phyloP scores from a whole-genome alignment of 2,888 invertebrate genomes.

The Nomada goodeniana region DNA sequence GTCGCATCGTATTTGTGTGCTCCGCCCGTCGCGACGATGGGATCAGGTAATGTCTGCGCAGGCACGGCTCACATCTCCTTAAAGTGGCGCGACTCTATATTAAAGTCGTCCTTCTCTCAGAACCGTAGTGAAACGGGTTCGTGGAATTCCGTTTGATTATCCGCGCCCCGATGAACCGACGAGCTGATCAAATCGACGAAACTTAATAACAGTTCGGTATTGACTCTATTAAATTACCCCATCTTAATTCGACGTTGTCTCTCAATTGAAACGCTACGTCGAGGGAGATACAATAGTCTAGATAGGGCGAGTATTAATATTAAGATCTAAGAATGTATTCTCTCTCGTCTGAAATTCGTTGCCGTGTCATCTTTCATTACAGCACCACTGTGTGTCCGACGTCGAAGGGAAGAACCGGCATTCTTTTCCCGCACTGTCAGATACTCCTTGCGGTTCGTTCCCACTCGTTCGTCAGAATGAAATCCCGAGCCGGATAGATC shows the following conservation, averaged over 20 bases:
- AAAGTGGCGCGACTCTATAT: slow-evolving; percentile 34
- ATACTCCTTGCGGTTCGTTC: not conserved
- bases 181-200: not conserved
- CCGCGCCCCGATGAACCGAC: not conserved
- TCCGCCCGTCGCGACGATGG: not conserved
- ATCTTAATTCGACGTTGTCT: too few relatives aligned
- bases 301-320: too few relatives aligned
- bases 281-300: too few relatives aligned
- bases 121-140: not conserved
- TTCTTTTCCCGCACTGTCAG: not conserved
- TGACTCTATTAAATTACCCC: not conserved
- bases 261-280: too few relatives aligned
- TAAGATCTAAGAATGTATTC: too few relatives aligned
- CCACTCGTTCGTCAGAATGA: not conserved
- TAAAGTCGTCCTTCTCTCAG: slow-evolving; percentile 16
- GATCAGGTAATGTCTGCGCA: slow-evolving; percentile 39
- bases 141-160: slow-evolving; percentile 20
- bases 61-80: slow-evolving; percentile 41
- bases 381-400: not conserved
- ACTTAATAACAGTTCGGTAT: not conserved
- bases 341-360: too few relatives aligned
- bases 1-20: slow-evolving; percentile 36
- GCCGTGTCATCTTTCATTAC: too few relatives aligned
- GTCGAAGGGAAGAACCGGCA: too few relatives aligned
- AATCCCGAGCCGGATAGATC: slow-evolving; percentile 13